These are phyloP conservation scores for Percina caprodes DNA, from an alignment of 2,113 vertebrate species.

Conservation along the genomic window DNA sequence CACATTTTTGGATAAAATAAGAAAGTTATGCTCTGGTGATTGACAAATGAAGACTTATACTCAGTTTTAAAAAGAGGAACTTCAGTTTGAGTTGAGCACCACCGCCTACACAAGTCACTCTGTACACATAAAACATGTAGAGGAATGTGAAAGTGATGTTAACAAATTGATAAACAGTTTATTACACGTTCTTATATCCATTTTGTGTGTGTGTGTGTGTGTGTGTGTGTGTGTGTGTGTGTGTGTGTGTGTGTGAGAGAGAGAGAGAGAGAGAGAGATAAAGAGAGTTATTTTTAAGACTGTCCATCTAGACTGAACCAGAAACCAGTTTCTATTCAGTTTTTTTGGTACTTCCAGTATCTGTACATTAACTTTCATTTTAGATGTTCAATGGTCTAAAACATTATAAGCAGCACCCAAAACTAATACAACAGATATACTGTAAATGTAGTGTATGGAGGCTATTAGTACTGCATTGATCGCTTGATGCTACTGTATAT, in stretches of 20 bases:
- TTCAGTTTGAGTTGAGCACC: neutral
- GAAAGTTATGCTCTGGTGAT: neutral
- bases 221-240: neutral
- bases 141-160: neutral
- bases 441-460: neutral
- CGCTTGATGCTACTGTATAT: no score
- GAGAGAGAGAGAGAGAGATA: neutral
- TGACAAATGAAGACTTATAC: neutral
- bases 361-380: neutral
- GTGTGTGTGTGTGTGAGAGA: neutral
- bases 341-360: neutral
- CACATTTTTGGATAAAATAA: neutral
- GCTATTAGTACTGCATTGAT: neutral
- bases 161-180: neutral
- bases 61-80: conserved; percentile 54
- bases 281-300: conserved; percentile 55
- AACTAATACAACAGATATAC: neutral
- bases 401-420: neutral
- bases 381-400: neutral
- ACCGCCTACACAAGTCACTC: conserved; percentile 10
- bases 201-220: no score
- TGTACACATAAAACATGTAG: neutral
- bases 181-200: neutral
- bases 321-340: conserved; percentile 51
- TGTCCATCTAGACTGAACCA: conserved; percentile 23